Percentiles rank a stretch among this genome's conserved stretches.
These are phyloP conservation scores for Conomelus anceps DNA, from an alignment of 2,888 invertebrate species.

Conservation along the genomic window DNA sequence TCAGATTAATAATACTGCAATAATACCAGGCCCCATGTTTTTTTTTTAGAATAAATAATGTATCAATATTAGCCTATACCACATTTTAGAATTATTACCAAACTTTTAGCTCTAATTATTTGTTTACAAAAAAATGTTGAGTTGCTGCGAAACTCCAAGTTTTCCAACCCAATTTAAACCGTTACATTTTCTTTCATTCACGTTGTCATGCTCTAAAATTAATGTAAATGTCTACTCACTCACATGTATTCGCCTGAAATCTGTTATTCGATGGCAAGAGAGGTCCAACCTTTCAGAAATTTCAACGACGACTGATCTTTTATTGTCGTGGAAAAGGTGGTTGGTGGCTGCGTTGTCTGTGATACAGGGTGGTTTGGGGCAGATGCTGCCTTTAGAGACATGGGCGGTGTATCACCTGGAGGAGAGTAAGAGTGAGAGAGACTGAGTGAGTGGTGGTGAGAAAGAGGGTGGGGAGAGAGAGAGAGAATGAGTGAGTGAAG, in stretches of 20 bases:
- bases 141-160: too few relatives aligned
- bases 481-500: background rate
- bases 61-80: too few relatives aligned
- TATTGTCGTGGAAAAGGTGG: background rate
- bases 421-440: background rate
- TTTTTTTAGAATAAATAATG: too few relatives aligned
- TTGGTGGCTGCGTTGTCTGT: background rate
- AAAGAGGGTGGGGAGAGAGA: background rate
- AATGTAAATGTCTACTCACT: background rate
- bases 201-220: too few relatives aligned
- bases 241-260: background rate
- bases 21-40: too few relatives aligned
- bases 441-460: background rate
- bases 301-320: background rate
- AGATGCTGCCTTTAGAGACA: background rate
- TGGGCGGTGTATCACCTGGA: background rate
- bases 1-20: too few relatives aligned
- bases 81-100: too few relatives aligned
- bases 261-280: background rate
- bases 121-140: too few relatives aligned
- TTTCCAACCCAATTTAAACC: background rate
- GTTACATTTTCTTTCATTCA: too few relatives aligned
- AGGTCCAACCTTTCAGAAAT: background rate
- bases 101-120: too few relatives aligned
- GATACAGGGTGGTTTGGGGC: background rate